Base-by-base conservation (phyloP, 2,113 vertebrate species). In the Myiozetetes cayanensis region DNA sequence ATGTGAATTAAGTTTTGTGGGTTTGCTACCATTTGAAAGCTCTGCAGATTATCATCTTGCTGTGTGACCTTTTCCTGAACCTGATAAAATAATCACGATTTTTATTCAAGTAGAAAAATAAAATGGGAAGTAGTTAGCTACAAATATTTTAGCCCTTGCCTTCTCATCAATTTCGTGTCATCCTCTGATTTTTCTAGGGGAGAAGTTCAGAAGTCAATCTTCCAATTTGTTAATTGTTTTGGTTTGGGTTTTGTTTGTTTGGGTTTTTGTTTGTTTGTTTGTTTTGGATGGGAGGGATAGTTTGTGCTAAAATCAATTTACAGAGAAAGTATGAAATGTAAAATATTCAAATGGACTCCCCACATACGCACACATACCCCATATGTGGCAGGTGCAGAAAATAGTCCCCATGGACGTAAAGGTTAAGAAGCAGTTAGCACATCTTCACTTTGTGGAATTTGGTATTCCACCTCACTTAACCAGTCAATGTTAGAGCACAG, bases 1-100 rank as follows among this genome's bases (percentile, higher is more conserved):
- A 59, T 67, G 68, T 77, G 90, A 90, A 93, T 90, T 80, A 95
- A 55, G 14, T 91, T 96, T 94, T 81, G 81, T 88, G 65, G 24
- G 19, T 88, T 85, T 88, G 28, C 23, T 89, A 76, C 10, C 4
- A 82, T 80, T 75, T 6, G 4, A 83, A 91, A 93, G 50, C 46
- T 79, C 87, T 90, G 43, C 41, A 86, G 82, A 93, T 90, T 84
- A 55, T 47, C 50, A 59, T 83, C 35, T 44, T 85, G 33, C 61
- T 71, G 56, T 41, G 73, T 71, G 88, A 86, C 78, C 79, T 95
- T 77, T 81, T 86, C 35, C 47, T 74, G 78, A 93, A 85, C 74
- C 39, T 85, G 59, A 63, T 85, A 87, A 93, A 95, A 94, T 87
- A 80, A 91, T 73, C 41, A 66, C 50, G 27, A 90, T 94, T 93